Percentiles rank a stretch among this genome's conserved stretches.
Conservation (phyloP, 2,797 vertebrate genomes). For the Emys orbicularis region DNA sequence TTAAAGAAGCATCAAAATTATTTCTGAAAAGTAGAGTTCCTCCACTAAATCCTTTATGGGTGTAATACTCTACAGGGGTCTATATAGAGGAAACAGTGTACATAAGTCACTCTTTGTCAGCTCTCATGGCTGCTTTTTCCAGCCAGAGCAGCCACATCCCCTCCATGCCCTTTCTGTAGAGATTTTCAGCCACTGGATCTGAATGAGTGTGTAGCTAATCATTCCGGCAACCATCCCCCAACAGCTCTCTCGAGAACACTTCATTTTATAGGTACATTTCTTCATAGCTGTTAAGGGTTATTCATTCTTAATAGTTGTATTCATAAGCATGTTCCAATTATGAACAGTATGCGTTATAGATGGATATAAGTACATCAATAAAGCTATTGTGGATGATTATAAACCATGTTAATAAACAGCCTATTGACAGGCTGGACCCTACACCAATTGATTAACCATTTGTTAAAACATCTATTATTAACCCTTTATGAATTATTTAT, state of each 20-base stretch:
- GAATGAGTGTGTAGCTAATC: rapidly evolving
- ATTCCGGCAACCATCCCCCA: neutral
- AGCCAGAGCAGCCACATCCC: neutral
- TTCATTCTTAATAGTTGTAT: neutral
- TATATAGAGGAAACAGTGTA: neutral
- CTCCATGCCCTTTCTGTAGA: neutral
- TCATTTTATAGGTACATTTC: neutral
- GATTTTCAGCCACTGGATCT: no score
- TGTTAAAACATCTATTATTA: neutral
- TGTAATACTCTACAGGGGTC: neutral
- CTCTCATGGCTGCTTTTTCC: no score
- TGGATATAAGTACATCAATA: neutral
- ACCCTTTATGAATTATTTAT: neutral
- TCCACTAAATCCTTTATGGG: neutral
- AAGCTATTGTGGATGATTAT: neutral
- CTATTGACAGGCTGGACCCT: neutral
- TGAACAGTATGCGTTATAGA: neutral
- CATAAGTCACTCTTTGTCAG: neutral
- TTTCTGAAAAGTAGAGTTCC: neutral
- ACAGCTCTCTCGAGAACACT: neutral
- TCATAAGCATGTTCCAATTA: neutral
- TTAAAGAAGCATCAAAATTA: neutral
- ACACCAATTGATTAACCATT: neutral
- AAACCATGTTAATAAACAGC: neutral
- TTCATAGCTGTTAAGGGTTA: neutral